Base-by-base conservation (phyloP, 1,140 invertebrate genomes). In the Notospermus geniculatus region DNA sequence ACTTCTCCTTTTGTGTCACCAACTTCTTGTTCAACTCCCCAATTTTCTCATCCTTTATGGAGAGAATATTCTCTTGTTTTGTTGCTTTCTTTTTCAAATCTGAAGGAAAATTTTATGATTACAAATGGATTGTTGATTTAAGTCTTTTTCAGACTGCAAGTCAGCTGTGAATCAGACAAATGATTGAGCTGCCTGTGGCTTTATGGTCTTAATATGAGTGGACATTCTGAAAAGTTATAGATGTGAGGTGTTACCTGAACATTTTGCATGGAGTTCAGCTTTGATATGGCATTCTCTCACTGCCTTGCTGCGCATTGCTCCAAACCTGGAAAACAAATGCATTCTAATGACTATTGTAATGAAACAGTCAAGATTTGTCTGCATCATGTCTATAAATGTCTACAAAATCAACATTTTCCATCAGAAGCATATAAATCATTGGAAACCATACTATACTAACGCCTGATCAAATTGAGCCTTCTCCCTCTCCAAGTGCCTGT, bases 401-500 rank as follows among this genome's bases (percentile, higher is more conserved):
- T 25, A 17, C 11, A 17, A 25, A 29, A 17, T 23, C 17, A 22
- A 22, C 1, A 29, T 25, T 54, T 54, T 1, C 19, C 19, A 17
- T 27, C 9, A 53, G 22, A 23, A 17, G 11, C 23, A 13, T 13
- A 53, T 11, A 53, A 53, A 17, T 17, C 15, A 54, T 57, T 30
- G 13, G 36, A 17, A 28, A n/a, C 4, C 28, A 23, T 4, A 1
- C 36, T 15, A 17, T 36, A 67, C 67, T 69, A 55, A 71, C 69
- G 69, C 64, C 53, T 69, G 59, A 32, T 73, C 56, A 54, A 69
- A 73, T 29, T 69, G 59, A 17, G 59, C 62, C 43, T 71, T 73
- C 39, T 73, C 71, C 41, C 67, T 69, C 25, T 60, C 62, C 29
- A 73, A 55, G 57, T 73, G 71, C 54, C 66, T 71, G 22, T 56